Evolutionary conservation across 2,888 invertebrate species (phyloP).

Genomic region (Mesorhabditis spiculigera): DNA sequence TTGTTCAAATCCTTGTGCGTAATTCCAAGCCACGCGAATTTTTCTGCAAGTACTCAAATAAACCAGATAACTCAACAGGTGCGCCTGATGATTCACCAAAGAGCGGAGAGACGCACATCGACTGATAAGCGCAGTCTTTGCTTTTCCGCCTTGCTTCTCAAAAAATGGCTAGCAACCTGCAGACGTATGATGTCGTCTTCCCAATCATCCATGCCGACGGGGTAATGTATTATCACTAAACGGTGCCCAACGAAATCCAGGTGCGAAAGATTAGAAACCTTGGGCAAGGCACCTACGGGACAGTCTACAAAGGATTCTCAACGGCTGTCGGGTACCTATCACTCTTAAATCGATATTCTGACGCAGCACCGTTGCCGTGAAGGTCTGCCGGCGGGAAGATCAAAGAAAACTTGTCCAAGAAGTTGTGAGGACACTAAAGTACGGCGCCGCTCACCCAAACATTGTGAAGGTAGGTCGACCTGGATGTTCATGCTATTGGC

Average conservation of each 20-base stretch:
- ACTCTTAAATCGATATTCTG: neutral
- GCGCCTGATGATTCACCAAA: too few relatives aligned
- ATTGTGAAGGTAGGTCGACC: neutral
- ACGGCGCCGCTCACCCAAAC: slow-evolving; percentile 2
- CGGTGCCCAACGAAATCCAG: neutral
- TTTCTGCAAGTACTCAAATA: too few relatives aligned
- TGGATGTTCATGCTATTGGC: too few relatives aligned
- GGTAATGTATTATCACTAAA: neutral
- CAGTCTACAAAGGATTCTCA: neutral
- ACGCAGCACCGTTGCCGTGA: neutral
- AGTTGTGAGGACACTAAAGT: neutral
- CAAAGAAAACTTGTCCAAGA: slow-evolving; percentile 6
- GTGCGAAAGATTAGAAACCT: neutral
- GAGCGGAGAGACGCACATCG: too few relatives aligned
- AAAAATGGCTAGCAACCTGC: neutral
- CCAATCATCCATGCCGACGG: neutral
- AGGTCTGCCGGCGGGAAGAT: neutral
- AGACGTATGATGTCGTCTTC: slow-evolving; percentile 4
- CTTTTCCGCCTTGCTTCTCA: too few relatives aligned
- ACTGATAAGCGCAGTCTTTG: too few relatives aligned
- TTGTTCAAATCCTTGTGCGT: too few relatives aligned
- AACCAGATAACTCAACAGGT: too few relatives aligned
- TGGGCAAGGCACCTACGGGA: neutral
- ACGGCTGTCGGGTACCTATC: neutral
- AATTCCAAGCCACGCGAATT: too few relatives aligned